Base-by-base conservation (phyloP, 2,797 vertebrate species). In the Silurus lanzhouensis region DNA sequence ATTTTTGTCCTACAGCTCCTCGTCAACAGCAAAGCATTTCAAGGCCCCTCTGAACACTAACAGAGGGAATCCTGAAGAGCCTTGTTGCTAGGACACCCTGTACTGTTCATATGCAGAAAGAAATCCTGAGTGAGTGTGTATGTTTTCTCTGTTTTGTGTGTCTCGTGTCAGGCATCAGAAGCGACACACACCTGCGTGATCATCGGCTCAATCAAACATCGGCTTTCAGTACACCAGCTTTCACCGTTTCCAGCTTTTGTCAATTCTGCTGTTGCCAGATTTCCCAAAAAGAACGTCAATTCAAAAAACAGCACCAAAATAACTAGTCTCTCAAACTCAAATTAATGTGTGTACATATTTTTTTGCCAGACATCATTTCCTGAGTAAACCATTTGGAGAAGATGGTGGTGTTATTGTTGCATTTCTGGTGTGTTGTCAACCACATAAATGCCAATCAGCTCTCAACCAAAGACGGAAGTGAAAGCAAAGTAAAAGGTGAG, bases 71-170 rank as follows among this genome's bases (percentile, higher is more conserved):
- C 52, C 83, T 90, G 80, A 79, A 90, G 74, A 90, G 85, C 83
- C 88, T 86, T 87, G 90, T 92, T 91, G 91, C 91, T 91, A 90
- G 85, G 91, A 92, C 84, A 92, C 91, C 19, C 79, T 8, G 71
- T 75, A 76, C 79, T 81, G 84, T 74, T 82, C 70, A 83, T 83
- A 85, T 83, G 68, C 60, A 74, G 80, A 84, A 88, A 84, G 81
- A 82, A 87, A 85, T 81, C 88, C 68, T 82, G 66, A 71, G 44
- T 5, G 22, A 83, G 76, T 64, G 25, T 68, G 57, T 81, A 81
- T 79, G 63, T 68, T 52, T 10, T 52, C 48, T 7, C 48, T 52
- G 48, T 52, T 7, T 38, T 57, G 48, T 14, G 25, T 76, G 74
- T 57, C 6, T 20, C 74, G 58, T 22, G 75, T 60, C 75, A 13